Evolutionary conservation across 2,888 invertebrate species (phyloP).

Genomic region (Onchidella celtica): DNA sequence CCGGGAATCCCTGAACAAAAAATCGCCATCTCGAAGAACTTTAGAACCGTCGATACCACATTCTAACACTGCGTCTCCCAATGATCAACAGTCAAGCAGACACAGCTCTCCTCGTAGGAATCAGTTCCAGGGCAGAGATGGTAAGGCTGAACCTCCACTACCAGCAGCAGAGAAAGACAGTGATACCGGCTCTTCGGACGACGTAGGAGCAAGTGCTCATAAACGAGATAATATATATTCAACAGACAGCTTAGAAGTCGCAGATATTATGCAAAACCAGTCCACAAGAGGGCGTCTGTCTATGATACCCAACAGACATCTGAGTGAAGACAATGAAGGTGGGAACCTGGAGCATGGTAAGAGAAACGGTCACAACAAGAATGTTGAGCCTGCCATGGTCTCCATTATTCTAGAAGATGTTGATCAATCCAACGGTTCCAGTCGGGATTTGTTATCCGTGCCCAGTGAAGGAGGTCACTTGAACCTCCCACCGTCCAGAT

Average conservation of each 20-base stretch:
- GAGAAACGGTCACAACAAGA: not conserved
- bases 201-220: not conserved
- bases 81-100: not conserved
- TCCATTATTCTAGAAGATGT: constrained; percentile 64
- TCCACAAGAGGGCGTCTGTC: not conserved
- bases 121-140: not conserved
- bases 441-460: not conserved
- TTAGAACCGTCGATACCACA: not conserved
- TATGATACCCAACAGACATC: not conserved
- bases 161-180: not conserved
- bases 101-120: not conserved
- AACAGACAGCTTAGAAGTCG: constrained; percentile 67
- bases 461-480: constrained; percentile 34
- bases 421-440: constrained; percentile 46
- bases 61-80: not conserved
- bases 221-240: constrained; percentile 35
- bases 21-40: constrained; percentile 11
- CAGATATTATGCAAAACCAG: constrained; percentile 61
- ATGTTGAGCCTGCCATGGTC: constrained; percentile 63
- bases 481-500: constrained; percentile 1
- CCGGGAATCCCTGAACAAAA: not conserved
- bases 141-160: not conserved
- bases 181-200: not conserved
- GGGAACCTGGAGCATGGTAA: not conserved
- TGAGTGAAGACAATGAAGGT: not conserved